These are phyloP conservation scores for Theristus sp. DNA, from an alignment of 2,888 invertebrate genomes.

Conservation along the genomic window DNA sequence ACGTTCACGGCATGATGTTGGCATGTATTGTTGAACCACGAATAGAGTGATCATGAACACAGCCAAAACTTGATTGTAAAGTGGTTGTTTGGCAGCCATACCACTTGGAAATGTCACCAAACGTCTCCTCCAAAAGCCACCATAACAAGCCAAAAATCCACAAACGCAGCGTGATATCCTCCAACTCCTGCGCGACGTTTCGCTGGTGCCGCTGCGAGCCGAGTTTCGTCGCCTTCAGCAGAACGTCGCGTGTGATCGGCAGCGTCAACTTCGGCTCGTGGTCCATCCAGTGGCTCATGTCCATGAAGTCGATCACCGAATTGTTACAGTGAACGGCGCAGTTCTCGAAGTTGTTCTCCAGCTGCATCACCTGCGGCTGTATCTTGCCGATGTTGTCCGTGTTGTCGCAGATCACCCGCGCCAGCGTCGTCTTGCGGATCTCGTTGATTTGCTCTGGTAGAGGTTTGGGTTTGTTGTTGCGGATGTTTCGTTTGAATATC, in stretches of 20 bases:
- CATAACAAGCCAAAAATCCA: background rate
- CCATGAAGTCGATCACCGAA: slow-evolving; percentile 13
- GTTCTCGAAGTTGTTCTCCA: slow-evolving; percentile 26
- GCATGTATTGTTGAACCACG: too few relatives aligned
- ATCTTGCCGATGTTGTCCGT: slow-evolving; percentile 18
- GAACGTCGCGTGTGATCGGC: slow-evolving; percentile 17
- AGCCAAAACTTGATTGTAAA: too few relatives aligned
- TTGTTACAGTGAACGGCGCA: slow-evolving; percentile 23
- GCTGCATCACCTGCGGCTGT: slow-evolving; percentile 21
- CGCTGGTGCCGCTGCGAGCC: background rate
- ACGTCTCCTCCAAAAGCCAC: too few relatives aligned
- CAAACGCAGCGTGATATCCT: background rate
- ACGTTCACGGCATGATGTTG: too few relatives aligned
- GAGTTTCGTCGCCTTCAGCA: slow-evolving; percentile 3
- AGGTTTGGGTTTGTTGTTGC: background rate
- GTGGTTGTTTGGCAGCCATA: too few relatives aligned
- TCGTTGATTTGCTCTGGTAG: slow-evolving; percentile 18
- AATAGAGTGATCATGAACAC: too few relatives aligned
- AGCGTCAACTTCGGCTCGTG: slow-evolving; percentile 18
- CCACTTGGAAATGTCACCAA: too few relatives aligned
- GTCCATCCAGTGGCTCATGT: slow-evolving; percentile 19
- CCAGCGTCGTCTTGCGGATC: slow-evolving; percentile 21
- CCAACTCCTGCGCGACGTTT: background rate
- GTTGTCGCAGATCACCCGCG: slow-evolving; percentile 23
- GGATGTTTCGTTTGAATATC: background rate